Conservation (phyloP, 2,113 vertebrate species). For the Zapornia atra region DNA sequence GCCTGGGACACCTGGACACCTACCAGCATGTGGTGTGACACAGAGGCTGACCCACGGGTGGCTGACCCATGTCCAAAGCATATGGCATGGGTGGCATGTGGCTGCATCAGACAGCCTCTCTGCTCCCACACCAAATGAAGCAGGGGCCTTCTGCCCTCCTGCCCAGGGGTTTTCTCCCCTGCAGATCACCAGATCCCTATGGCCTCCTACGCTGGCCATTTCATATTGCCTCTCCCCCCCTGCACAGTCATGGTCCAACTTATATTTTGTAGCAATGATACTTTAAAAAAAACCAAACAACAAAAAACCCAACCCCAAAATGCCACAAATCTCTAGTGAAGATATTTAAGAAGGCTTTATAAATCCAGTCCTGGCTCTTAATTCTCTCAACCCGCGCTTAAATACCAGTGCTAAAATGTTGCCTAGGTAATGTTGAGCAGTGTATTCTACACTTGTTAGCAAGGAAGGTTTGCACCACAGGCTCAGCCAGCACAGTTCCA, state of each 20-base stretch:
- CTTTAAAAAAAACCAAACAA: neutral
- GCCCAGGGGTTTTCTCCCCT: neutral
- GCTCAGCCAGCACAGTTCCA: neutral
- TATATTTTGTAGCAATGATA: neutral
- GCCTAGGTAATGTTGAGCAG: neutral
- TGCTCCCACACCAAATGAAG: neutral
- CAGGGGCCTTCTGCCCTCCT: neutral
- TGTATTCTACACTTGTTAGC: neutral
- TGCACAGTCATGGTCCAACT: accelerated
- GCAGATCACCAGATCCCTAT: neutral
- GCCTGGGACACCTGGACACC: neutral
- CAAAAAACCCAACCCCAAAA: neutral
- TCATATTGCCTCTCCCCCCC: neutral
- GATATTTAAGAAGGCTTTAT: neutral
- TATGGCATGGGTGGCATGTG: accelerated
- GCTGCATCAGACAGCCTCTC: neutral
- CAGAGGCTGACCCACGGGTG: neutral
- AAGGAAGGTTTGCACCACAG: neutral
- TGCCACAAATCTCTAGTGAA: neutral
- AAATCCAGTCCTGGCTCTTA: neutral
- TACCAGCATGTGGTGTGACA: neutral
- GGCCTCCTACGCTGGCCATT: neutral
- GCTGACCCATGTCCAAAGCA: accelerated
- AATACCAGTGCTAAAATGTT: neutral
- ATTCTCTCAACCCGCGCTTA: neutral